phyloP scores from a whole-genome alignment of 2,113 vertebrate species.

The Setophaga petechia region DNA sequence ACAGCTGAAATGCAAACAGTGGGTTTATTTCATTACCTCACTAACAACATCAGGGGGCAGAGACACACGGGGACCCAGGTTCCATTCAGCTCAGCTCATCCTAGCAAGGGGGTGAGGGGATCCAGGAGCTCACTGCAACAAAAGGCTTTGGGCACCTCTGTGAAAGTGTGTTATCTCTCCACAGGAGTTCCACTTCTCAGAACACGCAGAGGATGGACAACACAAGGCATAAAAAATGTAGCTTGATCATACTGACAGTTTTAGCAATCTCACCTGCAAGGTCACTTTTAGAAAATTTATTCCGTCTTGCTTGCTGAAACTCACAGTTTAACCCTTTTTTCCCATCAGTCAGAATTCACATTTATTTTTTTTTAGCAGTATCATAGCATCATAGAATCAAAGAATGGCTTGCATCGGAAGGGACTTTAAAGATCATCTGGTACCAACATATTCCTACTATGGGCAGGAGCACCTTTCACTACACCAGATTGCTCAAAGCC shows the following conservation, averaged over 20 bases:
- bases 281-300: neutral
- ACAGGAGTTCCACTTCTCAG: neutral
- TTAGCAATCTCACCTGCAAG: neutral
- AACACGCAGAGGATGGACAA: neutral
- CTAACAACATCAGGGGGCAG: neutral
- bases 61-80: neutral
- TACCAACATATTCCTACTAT: too few species aligned
- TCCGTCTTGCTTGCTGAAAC: neutral
- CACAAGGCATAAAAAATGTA: neutral
- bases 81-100: rapidly evolving
- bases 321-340: neutral
- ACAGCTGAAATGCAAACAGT: neutral
- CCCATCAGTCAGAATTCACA: neutral
- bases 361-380: neutral
- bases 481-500: neutral
- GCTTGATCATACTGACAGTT: rapidly evolving
- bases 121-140: neutral
- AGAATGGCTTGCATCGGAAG: neutral
- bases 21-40: neutral
- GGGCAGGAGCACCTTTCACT: neutral
- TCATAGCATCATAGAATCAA: neutral
- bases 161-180: neutral
- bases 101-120: neutral
- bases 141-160: neutral
- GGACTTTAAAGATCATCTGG: neutral